Evolutionary conservation across 1,140 invertebrate species (phyloP).

Genomic region (Danaus plexippus): DNA sequence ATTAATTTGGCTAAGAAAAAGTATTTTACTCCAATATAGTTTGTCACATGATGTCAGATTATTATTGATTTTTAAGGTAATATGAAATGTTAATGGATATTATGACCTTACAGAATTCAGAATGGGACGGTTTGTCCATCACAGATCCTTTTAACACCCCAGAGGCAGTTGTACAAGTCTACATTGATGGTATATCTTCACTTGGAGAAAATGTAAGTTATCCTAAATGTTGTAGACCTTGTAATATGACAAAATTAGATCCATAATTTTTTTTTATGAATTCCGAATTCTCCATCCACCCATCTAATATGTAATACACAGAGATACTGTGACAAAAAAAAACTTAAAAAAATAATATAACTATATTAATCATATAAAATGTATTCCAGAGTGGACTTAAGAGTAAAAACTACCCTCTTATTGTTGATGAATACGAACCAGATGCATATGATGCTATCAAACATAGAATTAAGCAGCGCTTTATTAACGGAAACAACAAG

Average conservation of each 20-base stretch:
- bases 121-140: constrained; percentile 81
- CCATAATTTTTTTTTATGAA: neutral
- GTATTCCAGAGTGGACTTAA: constrained; percentile 48
- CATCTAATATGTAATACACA: too few species aligned
- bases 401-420: constrained; percentile 73
- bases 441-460: constrained; percentile 75
- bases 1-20: constrained; percentile 5
- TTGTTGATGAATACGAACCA: constrained; percentile 77
- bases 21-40: neutral
- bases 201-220: constrained; percentile 59
- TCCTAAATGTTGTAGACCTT: constrained; percentile 2
- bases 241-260: neutral
- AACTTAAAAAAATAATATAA: neutral
- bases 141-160: constrained; percentile 83
- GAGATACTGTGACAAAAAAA: too few species aligned
- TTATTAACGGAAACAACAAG: constrained; percentile 72
- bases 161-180: constrained; percentile 82
- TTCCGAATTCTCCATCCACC: too few species aligned
- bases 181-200: constrained; percentile 78
- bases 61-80: neutral
- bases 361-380: constrained; percentile 3
- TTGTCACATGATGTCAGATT: neutral
- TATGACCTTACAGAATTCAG: constrained; percentile 70
- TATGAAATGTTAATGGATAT: neutral
- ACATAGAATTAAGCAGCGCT: constrained; percentile 73